phyloP scores from a whole-genome alignment of 2,113 vertebrate species.

The Ibidorhyncha struthersii region DNA sequence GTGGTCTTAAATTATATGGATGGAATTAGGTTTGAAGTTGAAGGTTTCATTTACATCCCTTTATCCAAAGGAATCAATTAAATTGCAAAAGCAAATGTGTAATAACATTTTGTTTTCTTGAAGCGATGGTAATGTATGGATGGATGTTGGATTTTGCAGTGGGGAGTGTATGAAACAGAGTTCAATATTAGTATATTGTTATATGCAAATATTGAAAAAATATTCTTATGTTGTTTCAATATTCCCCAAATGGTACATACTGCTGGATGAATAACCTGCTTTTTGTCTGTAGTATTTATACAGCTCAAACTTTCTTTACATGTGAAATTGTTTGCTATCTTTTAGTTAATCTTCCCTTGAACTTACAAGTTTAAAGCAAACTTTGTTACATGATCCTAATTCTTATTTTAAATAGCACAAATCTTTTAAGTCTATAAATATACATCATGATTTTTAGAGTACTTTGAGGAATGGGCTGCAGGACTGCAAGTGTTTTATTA shows the following conservation, averaged over 20 bases:
- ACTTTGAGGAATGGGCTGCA: neutral
- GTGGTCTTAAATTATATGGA: neutral
- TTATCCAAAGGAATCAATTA: neutral
- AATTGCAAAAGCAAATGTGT: neutral
- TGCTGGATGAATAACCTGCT: neutral
- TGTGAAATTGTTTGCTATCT: neutral
- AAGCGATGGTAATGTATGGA: neutral
- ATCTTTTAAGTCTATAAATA: neutral
- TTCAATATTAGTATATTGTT: neutral
- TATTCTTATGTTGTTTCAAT: neutral
- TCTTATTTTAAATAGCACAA: neutral
- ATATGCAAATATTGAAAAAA: neutral
- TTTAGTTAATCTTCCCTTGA: neutral
- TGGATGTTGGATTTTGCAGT: neutral
- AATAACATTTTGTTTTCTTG: neutral
- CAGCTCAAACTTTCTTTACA: neutral
- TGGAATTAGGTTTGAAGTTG: neutral
- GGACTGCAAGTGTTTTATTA: neutral
- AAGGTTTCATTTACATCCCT: neutral
- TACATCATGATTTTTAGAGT: neutral
- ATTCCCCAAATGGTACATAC: neutral
- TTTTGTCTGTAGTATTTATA: neutral
- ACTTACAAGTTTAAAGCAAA: neutral
- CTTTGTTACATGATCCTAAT: neutral
- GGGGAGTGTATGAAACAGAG: neutral